Percentiles rank a stretch among this genome's conserved stretches.
phyloP scores from a whole-genome alignment of 2,797 vertebrate species.

The Anguilla anguilla region DNA sequence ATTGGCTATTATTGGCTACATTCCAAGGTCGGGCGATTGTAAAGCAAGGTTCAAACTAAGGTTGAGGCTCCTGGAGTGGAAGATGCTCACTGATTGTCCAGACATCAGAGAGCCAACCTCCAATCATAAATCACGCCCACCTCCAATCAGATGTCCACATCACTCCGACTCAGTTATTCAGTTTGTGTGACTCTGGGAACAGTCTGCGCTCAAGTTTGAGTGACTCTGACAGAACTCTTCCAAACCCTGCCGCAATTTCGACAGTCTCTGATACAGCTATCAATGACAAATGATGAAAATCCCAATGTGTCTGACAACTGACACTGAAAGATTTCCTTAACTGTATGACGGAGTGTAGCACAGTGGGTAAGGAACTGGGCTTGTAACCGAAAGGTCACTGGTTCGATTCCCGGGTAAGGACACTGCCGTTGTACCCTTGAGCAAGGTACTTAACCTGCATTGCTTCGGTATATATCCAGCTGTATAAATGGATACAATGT shows the following conservation, averaged over 20 bases:
- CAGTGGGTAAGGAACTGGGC: too few species aligned
- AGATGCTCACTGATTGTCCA: not conserved
- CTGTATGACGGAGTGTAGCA: too few species aligned
- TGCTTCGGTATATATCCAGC: too few species aligned
- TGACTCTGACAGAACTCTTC: not conserved
- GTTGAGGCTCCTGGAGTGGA: not conserved
- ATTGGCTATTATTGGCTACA: not conserved
- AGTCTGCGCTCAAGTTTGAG: not conserved
- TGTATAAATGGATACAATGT: too few species aligned
- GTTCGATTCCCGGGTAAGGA: too few species aligned
- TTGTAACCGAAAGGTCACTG: too few species aligned
- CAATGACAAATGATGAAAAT: slow-evolving; percentile 6
- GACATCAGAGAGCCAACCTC: not conserved
- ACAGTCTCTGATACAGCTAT: not conserved
- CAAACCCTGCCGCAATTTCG: not conserved
- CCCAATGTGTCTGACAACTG: slow-evolving; percentile 3
- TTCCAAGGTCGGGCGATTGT: not conserved
- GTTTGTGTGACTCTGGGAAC: not conserved
- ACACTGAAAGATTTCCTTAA: not conserved
- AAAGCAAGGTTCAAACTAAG: not conserved
- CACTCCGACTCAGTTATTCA: not conserved
- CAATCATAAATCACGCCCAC: not conserved
- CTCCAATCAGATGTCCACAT: not conserved
- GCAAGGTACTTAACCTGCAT: too few species aligned
- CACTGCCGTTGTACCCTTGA: too few species aligned